Conservation (phyloP, 2,113 vertebrate species). For the Peromyscus californicus region DNA sequence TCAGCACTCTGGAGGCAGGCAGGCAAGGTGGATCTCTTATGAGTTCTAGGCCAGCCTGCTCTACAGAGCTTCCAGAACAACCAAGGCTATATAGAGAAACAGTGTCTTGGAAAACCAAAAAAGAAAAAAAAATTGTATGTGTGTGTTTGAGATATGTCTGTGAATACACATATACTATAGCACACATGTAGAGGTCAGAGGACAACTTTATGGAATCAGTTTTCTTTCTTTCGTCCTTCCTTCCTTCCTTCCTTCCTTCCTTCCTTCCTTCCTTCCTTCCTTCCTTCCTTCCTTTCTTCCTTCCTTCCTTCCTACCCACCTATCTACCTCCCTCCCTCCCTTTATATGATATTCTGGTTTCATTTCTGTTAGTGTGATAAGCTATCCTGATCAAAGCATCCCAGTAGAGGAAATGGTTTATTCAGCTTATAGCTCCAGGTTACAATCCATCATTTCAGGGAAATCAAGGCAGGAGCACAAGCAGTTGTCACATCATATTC, state of each 20-base stretch:
- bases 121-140: background rate
- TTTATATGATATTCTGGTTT: background rate
- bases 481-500: too few relatives aligned
- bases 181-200: background rate
- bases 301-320: too few relatives aligned
- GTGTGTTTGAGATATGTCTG: background rate
- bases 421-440: background rate
- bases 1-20: background rate
- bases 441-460: background rate
- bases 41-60: background rate
- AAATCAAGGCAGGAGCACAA: background rate
- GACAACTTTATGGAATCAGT: background rate
- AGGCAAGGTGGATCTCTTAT: background rate
- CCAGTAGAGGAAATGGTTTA: background rate
- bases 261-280: rapidly evolving
- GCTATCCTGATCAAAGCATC: background rate
- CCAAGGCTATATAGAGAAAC: background rate
- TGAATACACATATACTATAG: background rate
- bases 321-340: too few relatives aligned
- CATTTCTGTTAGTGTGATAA: background rate
- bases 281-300: rapidly evolving
- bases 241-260: too few relatives aligned
- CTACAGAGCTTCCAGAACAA: background rate
- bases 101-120: background rate
- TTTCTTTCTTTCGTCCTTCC: background rate